Conservation (phyloP, 2,113 vertebrate genomes). For the Cynocephalus volans region DNA sequence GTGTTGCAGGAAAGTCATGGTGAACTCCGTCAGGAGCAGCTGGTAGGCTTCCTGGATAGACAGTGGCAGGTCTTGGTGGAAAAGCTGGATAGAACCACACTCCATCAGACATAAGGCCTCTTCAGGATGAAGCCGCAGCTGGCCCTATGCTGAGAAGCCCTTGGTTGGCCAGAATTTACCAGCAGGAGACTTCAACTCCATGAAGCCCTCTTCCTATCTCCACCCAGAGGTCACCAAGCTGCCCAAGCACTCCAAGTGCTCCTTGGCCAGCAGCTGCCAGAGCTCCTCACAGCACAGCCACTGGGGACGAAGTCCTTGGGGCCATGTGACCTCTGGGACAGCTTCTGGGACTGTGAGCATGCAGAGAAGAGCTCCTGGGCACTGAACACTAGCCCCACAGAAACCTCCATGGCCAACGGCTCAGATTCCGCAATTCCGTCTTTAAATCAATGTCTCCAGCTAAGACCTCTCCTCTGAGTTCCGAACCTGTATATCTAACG, state of each 20-base stretch:
- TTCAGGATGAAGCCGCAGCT: conserved; percentile 95
- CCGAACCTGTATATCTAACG: not conserved
- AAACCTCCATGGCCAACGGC: conserved; percentile 2
- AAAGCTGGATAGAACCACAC: conserved; percentile 96
- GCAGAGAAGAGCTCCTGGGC: conserved; percentile 90
- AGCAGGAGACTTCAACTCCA: conserved; percentile 94
- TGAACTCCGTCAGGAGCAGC: conserved; percentile 90
- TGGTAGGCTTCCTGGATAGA: conserved; percentile 98
- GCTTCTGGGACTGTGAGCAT: conserved; percentile 89
- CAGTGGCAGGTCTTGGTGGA: conserved; percentile 92
- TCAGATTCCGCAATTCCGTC: not conserved
- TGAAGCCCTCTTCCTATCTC: conserved; percentile 91
- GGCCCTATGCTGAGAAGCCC: conserved; percentile 94
- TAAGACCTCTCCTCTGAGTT: not conserved
- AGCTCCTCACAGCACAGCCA: conserved; percentile 92
- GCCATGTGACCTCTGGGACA: conserved; percentile 88
- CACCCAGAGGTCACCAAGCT: conserved; percentile 94
- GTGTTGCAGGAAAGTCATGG: conserved; percentile 92
- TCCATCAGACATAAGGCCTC: conserved; percentile 98
- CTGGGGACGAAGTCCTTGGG: conserved; percentile 95
- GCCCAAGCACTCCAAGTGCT: conserved; percentile 93
- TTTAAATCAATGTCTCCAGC: not conserved
- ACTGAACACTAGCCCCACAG: conserved; percentile 85
- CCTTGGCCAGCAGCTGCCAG: conserved; percentile 93
- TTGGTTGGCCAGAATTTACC: conserved; percentile 99